phyloP scores from a whole-genome alignment of 1,140 invertebrate genomes.

The Tetranychus urticae region DNA sequence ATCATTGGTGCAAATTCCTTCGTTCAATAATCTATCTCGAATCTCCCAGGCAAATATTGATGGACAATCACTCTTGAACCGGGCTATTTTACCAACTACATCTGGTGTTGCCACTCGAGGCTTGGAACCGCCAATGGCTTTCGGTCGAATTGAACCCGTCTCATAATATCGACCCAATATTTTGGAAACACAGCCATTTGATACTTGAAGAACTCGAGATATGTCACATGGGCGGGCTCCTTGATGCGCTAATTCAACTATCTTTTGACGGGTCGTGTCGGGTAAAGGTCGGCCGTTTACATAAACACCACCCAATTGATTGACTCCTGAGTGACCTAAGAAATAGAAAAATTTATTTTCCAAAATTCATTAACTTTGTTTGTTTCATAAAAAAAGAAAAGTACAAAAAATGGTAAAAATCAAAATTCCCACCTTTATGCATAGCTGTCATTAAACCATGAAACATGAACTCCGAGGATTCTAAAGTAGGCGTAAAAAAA shows the following conservation, averaged over 20 bases:
- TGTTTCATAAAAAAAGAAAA: too few species aligned
- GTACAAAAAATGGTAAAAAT: too few species aligned
- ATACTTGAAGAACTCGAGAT: conserved; percentile 68
- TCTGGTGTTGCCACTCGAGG: conserved; percentile 82
- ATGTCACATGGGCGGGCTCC: conserved; percentile 95
- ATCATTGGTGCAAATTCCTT: conserved; percentile 93
- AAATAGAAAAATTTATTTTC: too few species aligned
- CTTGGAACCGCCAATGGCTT: conserved; percentile 85
- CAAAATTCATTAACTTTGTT: too few species aligned
- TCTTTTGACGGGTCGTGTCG: conserved; percentile 75
- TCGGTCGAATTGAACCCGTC: conserved; percentile 83
- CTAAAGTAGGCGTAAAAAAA: too few species aligned
- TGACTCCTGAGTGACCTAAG: conserved; percentile 72
- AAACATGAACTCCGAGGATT: too few species aligned
- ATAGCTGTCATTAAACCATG: too few species aligned
- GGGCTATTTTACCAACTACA: conserved; percentile 78
- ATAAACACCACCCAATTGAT: conserved; percentile 93
- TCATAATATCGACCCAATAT: conserved; percentile 92
- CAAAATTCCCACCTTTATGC: too few species aligned
- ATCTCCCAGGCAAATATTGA: conserved; percentile 98
- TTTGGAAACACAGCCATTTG: conserved; percentile 84
- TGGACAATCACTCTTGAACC: conserved; percentile 85
- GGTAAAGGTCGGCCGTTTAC: conserved; percentile 88
- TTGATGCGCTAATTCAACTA: conserved; percentile 87
- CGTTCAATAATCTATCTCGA: conserved; percentile 72